A percentile compares a stretch with the other conserved stretches of the same genome.
These are phyloP conservation scores for Mustela lutreola DNA, from an alignment of 2,113 vertebrate genomes.

Conservation along the genomic window DNA sequence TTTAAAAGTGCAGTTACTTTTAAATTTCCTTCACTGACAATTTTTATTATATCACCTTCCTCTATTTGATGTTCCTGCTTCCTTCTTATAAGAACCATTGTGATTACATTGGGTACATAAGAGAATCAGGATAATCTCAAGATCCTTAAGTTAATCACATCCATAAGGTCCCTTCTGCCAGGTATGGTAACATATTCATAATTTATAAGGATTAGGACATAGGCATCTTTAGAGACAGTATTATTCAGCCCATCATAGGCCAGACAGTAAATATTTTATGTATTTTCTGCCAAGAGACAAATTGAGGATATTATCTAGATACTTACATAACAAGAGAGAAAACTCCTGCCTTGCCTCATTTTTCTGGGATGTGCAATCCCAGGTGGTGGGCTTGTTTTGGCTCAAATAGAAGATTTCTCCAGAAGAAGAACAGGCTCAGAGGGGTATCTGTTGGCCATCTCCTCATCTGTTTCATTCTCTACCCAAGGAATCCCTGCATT, in stretches of 20 bases:
- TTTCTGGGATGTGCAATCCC: background rate
- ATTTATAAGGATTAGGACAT: background rate
- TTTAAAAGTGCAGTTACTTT: background rate
- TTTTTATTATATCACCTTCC: background rate
- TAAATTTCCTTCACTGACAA: background rate
- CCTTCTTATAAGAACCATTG: background rate
- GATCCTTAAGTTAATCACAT: background rate
- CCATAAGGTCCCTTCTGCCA: background rate
- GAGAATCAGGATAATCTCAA: background rate
- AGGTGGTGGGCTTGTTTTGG: background rate
- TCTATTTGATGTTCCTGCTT: background rate
- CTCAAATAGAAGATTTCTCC: background rate
- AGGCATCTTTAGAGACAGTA: background rate
- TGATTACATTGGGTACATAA: background rate
- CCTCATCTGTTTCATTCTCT: background rate
- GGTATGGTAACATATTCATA: background rate
- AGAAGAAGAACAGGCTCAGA: background rate
- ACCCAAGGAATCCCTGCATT: background rate
- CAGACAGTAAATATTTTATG: background rate
- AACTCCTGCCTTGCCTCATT: background rate
- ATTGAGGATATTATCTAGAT: background rate
- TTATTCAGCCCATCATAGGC: background rate
- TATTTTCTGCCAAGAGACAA: background rate
- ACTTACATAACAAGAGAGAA: background rate
- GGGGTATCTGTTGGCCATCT: accelerated